Evolutionary conservation across 1,140 invertebrate species (phyloP), one percentile per base, ranked within the genome.

Genomic region (Trypoxylus dichotomus): DNA sequence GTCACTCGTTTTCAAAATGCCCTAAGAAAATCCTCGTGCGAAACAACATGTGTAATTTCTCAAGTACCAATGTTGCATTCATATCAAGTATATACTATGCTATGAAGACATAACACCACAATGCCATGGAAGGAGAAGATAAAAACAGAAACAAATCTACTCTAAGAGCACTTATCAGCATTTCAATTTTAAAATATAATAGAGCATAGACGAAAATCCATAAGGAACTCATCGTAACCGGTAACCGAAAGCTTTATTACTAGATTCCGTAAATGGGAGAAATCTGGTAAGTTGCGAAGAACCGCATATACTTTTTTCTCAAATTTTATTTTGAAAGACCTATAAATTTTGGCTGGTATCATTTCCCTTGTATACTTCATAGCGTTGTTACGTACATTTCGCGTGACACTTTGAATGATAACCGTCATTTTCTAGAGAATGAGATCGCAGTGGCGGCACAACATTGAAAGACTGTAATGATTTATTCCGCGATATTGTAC

Each of bases 391-490:
- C 41, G 11, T 41, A n/a, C 72, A 24, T 42, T 74, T 74, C 15
- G n/a, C 32, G 72, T 74, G 72, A 74, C 72, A 74, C 72, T 74
- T 43, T 74, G 72, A 74, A 21, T 43, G 72, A 74, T 74, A 43
- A 43, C 29, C 72, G 72, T 74, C 41, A 74, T 74, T 74, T 74
- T 74, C 72, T 29, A 74, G 29, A n/a, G 72, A 74, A 74, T 74
- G 72, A 74, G 72, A 74, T 74, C 41, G 72, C 72, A 74, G 72
- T 21, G 15, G 37, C 15, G 29, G 60, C 60, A 68, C 21, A 68
- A 68, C 60, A 68, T 24, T 24, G 27, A 68, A 68, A 68, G 24
- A 68, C 11, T 15, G 60, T 68, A 68, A 68, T 68, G 60, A 68
- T 68, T 68, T 68, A 68, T 68, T 68, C 60, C 24, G 60, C 60